Evolutionary conservation across 2,797 vertebrate species (phyloP).

Genomic region (Petrocephalus sullivani): DNA sequence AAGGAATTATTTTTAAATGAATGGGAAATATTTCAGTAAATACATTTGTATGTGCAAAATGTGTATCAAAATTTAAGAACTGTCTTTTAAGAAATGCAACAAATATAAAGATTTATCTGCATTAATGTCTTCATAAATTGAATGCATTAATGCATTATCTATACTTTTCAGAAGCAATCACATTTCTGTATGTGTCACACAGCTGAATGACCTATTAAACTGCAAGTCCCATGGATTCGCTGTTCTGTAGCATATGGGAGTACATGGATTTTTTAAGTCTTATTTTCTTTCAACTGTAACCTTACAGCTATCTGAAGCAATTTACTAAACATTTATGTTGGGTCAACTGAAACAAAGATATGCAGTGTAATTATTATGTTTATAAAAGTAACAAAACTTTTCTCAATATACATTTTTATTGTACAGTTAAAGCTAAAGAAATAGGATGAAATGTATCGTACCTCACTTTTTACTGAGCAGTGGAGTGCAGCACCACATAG

Average conservation of each 20-base stretch:
- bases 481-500: constrained; percentile 54
- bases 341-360: not conserved
- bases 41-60: not conserved
- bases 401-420: not conserved
- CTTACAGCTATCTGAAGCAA: not conserved
- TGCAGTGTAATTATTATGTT: not conserved
- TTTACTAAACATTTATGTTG: not conserved
- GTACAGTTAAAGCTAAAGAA: not conserved
- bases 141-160: not conserved
- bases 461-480: constrained; percentile 21
- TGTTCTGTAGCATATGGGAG: not conserved
- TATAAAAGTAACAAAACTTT: not conserved
- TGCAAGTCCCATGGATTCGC: not conserved
- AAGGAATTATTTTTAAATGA: not conserved
- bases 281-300: not conserved
- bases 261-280: not conserved
- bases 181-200: not conserved
- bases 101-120: not conserved
- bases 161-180: not conserved
- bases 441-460: constrained; percentile 29
- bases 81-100: not conserved
- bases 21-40: not conserved
- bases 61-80: not conserved
- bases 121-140: not conserved
- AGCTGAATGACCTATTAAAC: not conserved